Percentiles rank a stretch among this genome's conserved stretches.
phyloP scores from a whole-genome alignment of 2,888 invertebrate genomes.

The Epiblema foenella region DNA sequence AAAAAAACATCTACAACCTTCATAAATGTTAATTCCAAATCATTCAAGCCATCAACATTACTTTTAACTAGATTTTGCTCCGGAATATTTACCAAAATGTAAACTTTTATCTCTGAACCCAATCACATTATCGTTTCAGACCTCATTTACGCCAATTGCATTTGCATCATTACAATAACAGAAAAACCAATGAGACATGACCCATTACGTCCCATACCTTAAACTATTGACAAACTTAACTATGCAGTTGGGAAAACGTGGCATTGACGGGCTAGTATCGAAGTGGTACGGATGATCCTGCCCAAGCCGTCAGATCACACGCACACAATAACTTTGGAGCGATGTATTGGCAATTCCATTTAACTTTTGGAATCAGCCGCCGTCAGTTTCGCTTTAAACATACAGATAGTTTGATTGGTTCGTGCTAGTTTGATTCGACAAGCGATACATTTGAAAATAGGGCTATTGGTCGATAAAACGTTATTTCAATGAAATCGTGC shows the following conservation, averaged over 20 bases:
- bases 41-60: too few relatives aligned
- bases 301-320: slow-evolving; percentile 8
- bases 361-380: slow-evolving; percentile 40
- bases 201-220: slow-evolving; percentile 35
- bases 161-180: slow-evolving; percentile 41
- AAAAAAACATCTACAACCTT: too few relatives aligned
- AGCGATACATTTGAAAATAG: slow-evolving; percentile 37
- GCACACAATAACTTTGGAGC: slow-evolving; percentile 38
- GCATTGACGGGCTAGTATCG: background rate
- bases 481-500: slow-evolving; percentile 2
- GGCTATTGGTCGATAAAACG: slow-evolving; percentile 13
- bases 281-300: background rate
- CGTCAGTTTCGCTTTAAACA: slow-evolving; percentile 41
- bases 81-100: background rate
- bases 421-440: slow-evolving; percentile 36
- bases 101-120: slow-evolving; percentile 33
- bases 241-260: background rate
- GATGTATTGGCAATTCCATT: slow-evolving; percentile 43
- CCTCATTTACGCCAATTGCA: slow-evolving; percentile 39
- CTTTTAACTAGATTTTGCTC: too few relatives aligned
- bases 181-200: slow-evolving; percentile 41
- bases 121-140: slow-evolving; percentile 37
- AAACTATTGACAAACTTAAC: slow-evolving; percentile 28
- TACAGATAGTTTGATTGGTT: slow-evolving; percentile 42
- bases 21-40: too few relatives aligned